These are phyloP conservation scores for Lateolabrax maculatus DNA, from an alignment of 2,797 vertebrate genomes.

Conservation along the genomic window DNA sequence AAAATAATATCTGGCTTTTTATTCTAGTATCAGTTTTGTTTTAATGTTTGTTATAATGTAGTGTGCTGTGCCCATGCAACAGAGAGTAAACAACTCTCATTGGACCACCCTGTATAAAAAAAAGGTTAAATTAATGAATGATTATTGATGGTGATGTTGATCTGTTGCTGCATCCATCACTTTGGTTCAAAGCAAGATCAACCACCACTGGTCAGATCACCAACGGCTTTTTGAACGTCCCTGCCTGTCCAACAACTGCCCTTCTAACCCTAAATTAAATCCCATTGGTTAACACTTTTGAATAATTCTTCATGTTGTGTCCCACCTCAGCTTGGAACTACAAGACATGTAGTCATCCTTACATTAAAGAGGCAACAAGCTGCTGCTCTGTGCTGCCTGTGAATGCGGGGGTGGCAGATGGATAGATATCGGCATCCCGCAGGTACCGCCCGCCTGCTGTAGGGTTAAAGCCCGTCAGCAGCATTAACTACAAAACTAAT, in stretches of 20 bases:
- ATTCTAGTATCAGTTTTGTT: too few relatives aligned
- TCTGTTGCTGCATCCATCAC: neutral
- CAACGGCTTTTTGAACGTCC: too few relatives aligned
- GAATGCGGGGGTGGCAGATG: conserved; percentile 36
- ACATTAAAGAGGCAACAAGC: neutral
- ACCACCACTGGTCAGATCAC: neutral
- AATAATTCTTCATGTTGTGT: neutral
- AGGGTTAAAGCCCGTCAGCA: conserved; percentile 48
- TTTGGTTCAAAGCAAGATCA: too few relatives aligned
- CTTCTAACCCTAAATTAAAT: too few relatives aligned
- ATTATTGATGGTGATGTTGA: neutral
- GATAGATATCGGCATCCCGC: conserved; percentile 12
- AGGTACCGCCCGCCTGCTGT: conserved; percentile 19
- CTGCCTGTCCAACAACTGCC: too few relatives aligned
- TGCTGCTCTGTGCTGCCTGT: neutral
- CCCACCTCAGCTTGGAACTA: neutral
- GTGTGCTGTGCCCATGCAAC: too few relatives aligned
- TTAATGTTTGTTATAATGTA: too few relatives aligned
- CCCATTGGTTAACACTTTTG: neutral
- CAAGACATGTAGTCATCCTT: neutral
- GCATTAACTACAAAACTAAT: conserved; percentile 65
- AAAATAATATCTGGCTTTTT: too few relatives aligned
- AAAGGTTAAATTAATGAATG: neutral
- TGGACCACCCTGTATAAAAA: neutral
- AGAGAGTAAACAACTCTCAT: neutral